Percentiles rank a stretch among this genome's conserved stretches.
Evolutionary conservation across 2,113 vertebrate species (phyloP).

Genomic region (Muntiacus reevesi): DNA sequence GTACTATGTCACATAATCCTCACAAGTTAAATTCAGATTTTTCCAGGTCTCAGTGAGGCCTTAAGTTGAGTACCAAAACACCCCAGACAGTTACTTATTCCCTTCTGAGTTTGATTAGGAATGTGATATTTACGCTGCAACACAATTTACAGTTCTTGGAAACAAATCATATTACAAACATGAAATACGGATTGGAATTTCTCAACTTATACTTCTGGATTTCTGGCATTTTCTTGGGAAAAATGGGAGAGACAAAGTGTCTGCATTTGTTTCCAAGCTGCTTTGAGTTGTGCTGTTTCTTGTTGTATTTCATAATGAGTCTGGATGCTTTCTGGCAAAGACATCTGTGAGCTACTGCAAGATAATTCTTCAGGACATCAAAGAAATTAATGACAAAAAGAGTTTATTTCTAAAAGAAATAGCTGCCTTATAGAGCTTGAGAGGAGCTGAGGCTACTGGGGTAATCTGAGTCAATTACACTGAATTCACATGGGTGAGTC

Average conservation of each 20-base stretch:
- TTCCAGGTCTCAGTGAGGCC: neutral
- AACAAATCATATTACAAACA: neutral
- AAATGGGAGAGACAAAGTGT: neutral
- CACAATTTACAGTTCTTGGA: constrained; percentile 5
- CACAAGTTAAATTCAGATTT: neutral
- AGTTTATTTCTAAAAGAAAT: constrained; percentile 58
- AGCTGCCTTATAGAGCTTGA: constrained; percentile 20
- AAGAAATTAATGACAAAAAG: constrained; percentile 42
- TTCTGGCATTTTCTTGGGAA: constrained; percentile 23
- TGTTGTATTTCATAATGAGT: neutral
- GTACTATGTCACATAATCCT: neutral
- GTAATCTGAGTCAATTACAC: constrained; percentile 69
- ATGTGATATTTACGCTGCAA: neutral
- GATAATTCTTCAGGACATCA: constrained; percentile 27
- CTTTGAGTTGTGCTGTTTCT: neutral
- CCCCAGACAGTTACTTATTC: neutral
- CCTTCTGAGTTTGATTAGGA: neutral
- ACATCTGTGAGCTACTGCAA: constrained; percentile 9
- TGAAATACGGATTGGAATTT: neutral
- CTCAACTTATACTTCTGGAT: neutral
- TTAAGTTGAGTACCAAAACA: neutral
- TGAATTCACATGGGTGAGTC: constrained; percentile 60
- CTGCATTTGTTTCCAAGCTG: neutral
- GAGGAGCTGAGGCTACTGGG: constrained; percentile 25
- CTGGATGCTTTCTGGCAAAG: constrained; percentile 1